Conservation (phyloP, 2,888 invertebrate species). For the Agrilus mali region DNA sequence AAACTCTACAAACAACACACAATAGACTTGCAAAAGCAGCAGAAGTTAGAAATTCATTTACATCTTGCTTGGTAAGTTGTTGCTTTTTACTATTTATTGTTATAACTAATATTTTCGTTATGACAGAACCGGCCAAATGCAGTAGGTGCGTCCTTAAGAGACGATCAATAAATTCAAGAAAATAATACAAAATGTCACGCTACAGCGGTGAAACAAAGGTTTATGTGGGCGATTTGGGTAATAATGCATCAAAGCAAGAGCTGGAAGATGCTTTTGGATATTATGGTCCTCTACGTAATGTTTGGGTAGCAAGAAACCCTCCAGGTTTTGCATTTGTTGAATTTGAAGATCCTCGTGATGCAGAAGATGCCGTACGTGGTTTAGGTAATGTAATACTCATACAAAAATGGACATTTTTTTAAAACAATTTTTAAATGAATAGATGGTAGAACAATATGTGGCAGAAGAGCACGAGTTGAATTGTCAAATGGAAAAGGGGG, state of each 20-base stretch:
- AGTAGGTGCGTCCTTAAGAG: conserved; percentile 7
- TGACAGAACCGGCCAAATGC: no score
- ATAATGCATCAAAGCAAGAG: conserved; percentile 83
- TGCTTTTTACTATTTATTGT: no score
- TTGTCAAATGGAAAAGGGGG: conserved; percentile 75
- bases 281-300: conserved; percentile 84
- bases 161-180: conserved; percentile 7
- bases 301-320: conserved; percentile 96
- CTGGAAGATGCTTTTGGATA: conserved; percentile 87
- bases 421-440: neutral
- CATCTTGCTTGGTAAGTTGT: no score
- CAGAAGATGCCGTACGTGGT: conserved; percentile 73
- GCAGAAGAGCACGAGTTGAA: conserved; percentile 81
- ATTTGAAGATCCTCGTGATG: conserved; percentile 85
- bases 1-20: no score
- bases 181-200: conserved; percentile 49
- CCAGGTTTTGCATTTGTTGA: conserved; percentile 94
- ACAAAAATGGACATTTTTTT: neutral
- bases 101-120: no score
- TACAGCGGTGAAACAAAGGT: conserved; percentile 84
- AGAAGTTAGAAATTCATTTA: no score
- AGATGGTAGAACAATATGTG: conserved; percentile 77
- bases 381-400: conserved; percentile 17
- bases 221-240: conserved; percentile 90
- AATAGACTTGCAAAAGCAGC: no score